Evolutionary conservation across 1,140 invertebrate species (phyloP), one percentile per base, ranked within the genome.

Genomic region (Paracyclopina nana): DNA sequence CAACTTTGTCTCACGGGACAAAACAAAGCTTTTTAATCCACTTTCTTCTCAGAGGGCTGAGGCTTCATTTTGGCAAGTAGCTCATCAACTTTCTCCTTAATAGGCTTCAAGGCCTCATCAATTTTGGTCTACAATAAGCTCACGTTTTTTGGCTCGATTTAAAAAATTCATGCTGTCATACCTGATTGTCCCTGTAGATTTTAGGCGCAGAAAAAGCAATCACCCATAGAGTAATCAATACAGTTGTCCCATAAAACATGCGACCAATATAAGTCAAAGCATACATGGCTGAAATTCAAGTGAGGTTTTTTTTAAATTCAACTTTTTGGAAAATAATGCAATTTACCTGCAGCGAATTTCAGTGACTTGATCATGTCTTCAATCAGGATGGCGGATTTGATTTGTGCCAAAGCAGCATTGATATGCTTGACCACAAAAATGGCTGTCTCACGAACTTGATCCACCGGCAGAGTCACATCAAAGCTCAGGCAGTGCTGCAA

Each of bases 201-300:
- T 27, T 48, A 16, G 45, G 45, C 16, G 28, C n/a, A 31, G 45
- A 28, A 22, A 48, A 48, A 11, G 22, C n/a, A 26, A 27, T 3
- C n/a, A 48, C 20, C 45, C 45, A 48, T 5, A 48, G 9, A n/a
- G 22, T 6, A 31, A 48, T 48, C 24, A 48, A 4, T 4, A 48
- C 6, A 8, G 45, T 48, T 30, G n/a, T 16, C 16, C 20, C 27
- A 14, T 48, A 28, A 11, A 48, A 16, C n/a, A 14, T 12, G 11
- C 4, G 16, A 4, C 45, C 45, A 6, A 48, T 22, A 18, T 48
- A 48, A 31, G 45, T 48, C 45, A 48, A 4, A 2, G 18, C 27
- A 31, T 48, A 48, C 45, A 48, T 48, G 34, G 34, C 34, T 38
- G 34, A 38, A 38, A 38, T n/a, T n/a, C n/a, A n/a, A n/a, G n/a